Evolutionary conservation across 1,140 invertebrate genomes (phyloP).

Genomic region (Elysia chlorotica): DNA sequence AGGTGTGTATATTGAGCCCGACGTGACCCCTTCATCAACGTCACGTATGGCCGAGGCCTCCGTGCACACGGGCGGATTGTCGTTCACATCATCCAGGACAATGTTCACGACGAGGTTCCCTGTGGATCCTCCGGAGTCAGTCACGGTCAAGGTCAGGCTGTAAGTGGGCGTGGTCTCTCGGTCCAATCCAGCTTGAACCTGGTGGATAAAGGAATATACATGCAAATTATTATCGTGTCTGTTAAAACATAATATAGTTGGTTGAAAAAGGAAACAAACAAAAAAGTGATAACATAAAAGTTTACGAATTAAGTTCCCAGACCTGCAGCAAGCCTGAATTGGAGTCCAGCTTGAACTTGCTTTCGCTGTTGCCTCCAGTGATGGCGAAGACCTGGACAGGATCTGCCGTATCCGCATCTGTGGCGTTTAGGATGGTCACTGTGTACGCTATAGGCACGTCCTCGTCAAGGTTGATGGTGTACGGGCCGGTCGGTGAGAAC

Average conservation of each 20-base stretch:
- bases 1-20: conserved; percentile 3
- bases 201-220: background rate
- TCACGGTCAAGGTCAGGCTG: conserved; percentile 26
- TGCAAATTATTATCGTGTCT: background rate
- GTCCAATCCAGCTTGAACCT: conserved; percentile 24
- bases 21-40: conserved; percentile 31
- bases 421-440: conserved; percentile 28
- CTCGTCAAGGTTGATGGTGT: conserved; percentile 28
- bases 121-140: conserved; percentile 29
- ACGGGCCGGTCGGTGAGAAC: conserved; percentile 45
- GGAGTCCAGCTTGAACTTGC: conserved; percentile 33
- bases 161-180: conserved; percentile 21
- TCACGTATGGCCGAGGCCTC: conserved; percentile 25
- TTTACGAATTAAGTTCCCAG: no score
- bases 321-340: no score
- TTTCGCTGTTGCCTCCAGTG: conserved; percentile 22
- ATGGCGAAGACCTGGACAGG: conserved; percentile 26
- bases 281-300: no score
- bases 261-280: no score
- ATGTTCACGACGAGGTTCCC: conserved; percentile 34
- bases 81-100: conserved; percentile 78
- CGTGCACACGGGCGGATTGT: conserved; percentile 78
- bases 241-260: no score
- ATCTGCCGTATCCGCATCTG: conserved; percentile 33
- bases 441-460: conserved; percentile 27